These are phyloP conservation scores for Psittacula echo DNA, from an alignment of 2,797 vertebrate genomes.

Conservation along the genomic window DNA sequence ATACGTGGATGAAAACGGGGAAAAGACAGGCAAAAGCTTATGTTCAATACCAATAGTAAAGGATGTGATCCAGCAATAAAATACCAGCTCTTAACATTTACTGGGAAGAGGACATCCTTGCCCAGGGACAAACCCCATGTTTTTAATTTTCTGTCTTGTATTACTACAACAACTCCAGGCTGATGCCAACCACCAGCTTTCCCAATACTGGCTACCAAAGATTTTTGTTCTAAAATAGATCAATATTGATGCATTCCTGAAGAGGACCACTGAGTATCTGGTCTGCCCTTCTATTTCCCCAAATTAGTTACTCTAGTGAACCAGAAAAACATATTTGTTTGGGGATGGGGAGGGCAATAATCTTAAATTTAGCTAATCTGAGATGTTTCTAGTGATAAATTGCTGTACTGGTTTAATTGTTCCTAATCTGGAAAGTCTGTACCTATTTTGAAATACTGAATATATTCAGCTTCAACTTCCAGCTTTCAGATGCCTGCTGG, in stretches of 20 bases:
- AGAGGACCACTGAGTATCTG: background rate
- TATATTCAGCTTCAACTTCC: background rate
- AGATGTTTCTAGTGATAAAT: background rate
- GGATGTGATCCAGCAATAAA: background rate
- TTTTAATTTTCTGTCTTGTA: background rate
- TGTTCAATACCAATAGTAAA: background rate
- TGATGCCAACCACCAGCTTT: background rate
- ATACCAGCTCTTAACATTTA: background rate
- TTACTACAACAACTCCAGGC: background rate
- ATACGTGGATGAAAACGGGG: accelerated
- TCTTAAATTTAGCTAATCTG: background rate
- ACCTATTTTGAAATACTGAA: background rate
- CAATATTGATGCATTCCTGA: background rate
- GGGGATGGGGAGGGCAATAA: background rate
- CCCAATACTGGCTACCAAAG: background rate
- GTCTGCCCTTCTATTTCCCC: background rate
- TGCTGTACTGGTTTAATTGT: background rate
- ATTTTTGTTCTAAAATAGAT: background rate
- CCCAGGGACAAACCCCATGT: background rate
- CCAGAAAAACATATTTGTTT: background rate
- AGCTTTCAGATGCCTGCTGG: background rate
- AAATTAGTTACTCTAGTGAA: background rate
- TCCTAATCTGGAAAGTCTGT: background rate
- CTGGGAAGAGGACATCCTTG: background rate
- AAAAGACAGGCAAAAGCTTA: background rate